phyloP scores from a whole-genome alignment of 1,140 invertebrate species.

The Macrostomum lignano region DNA sequence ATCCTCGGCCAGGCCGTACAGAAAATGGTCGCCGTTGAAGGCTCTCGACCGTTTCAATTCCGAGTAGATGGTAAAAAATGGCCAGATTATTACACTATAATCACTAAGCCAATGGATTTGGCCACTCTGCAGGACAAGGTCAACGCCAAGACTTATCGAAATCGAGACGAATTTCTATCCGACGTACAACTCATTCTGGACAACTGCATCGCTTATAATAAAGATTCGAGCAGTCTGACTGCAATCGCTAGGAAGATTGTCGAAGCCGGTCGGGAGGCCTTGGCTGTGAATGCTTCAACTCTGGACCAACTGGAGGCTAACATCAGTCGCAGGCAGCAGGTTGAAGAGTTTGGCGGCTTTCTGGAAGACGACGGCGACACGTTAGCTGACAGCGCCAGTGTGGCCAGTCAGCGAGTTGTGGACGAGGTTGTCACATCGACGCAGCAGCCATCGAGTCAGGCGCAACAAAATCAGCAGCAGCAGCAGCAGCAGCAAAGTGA shows the following conservation, averaged over 20 bases:
- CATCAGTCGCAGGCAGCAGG: too few species aligned
- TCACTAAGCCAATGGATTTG: constrained; percentile 74
- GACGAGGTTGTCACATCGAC: too few species aligned
- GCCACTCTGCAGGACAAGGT: constrained; percentile 37
- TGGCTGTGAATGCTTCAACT: constrained; percentile 1
- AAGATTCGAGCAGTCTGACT: constrained; percentile 32
- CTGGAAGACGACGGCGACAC: too few species aligned
- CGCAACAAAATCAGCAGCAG: too few species aligned
- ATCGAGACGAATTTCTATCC: constrained; percentile 59
- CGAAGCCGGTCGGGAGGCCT: not conserved
- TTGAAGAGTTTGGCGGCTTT: too few species aligned
- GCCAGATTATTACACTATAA: constrained; percentile 60
- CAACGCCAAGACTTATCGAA: constrained; percentile 41
- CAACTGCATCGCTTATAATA: constrained; percentile 70
- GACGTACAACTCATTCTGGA: constrained; percentile 58
- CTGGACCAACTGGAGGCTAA: constrained; percentile 4
- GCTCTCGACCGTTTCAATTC: constrained; percentile 5
- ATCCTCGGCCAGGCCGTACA: constrained; percentile 2
- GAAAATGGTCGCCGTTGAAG: constrained; percentile 2
- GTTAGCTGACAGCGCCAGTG: too few species aligned
- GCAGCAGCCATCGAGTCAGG: too few species aligned
- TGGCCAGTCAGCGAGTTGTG: too few species aligned
- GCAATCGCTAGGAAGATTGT: constrained; percentile 2
- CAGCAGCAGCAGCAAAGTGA: too few species aligned
- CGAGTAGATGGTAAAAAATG: constrained; percentile 5